Evolutionary conservation across 2,113 vertebrate species (phyloP), one percentile per base, ranked within the genome.

Genomic region (Phalacrocorax brasilianus): DNA sequence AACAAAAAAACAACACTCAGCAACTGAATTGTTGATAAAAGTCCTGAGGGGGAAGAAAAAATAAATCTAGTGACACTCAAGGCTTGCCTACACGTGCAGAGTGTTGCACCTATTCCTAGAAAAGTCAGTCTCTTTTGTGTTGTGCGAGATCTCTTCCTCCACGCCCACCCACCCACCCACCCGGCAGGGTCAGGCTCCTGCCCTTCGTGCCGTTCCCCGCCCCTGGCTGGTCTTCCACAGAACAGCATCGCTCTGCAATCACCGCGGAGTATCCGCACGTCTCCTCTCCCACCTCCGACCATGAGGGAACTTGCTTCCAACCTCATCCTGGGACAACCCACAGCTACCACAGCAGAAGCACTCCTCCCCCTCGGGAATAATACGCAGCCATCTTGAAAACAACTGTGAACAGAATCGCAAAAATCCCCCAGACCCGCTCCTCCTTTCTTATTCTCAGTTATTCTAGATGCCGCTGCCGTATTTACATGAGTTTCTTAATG

Each of bases 221-320:
- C 8, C 11, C 15, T 15, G 10, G 12, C 42, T 2, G 4, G 10
- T 23, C 70, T 81, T 44, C 42, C 50, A 61, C 8, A 23, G 40
- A 56, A 27, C 8, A 35, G 7, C 1, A 0, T 2, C 5, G 47
- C 33, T 28, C 42, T 62, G 40, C 59, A 6, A 3, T 17, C 58
- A 12, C 38, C 9, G n/a, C 44, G 42, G 27, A 28, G 15, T 1
- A 6, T 19, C 53, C 38, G 7, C n/a, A 13, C 13, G 1, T 9
- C 45, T 73, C 52, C 52, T 67, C 68, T 73, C 50, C 27, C 24
- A 9, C 30, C 21, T 4, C 65, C 62, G 42, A 1, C 42, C 53
- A 7, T 1, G 9, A 72, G 21, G 14, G 13, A 72, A 58, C 38
- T 18, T 45, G 24, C 44, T 68, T 59, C 67, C 67, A 49, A 6